These are phyloP conservation scores for Eciton burchellii DNA, from an alignment of 1,140 invertebrate genomes.

Conservation along the genomic window DNA sequence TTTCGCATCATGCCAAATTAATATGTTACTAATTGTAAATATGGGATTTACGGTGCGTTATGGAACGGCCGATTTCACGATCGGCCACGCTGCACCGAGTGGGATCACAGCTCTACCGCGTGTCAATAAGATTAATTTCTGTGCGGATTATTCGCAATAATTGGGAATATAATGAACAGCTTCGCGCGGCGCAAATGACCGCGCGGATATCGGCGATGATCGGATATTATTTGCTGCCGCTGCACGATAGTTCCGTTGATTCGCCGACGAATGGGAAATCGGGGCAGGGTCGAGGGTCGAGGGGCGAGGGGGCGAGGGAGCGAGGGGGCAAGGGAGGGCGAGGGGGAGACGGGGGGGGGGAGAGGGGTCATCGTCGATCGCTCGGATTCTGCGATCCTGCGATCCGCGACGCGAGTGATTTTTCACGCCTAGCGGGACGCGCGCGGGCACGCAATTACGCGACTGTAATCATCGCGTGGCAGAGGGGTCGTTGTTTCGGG, in stretches of 20 bases:
- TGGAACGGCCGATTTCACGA: slow-evolving; percentile 67
- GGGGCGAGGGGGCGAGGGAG: too few relatives aligned
- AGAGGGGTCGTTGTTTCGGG: too few relatives aligned
- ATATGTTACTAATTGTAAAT: slow-evolving; percentile 76
- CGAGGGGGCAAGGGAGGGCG: too few relatives aligned
- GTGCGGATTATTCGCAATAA: slow-evolving; percentile 71
- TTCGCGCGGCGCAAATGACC: slow-evolving; percentile 17
- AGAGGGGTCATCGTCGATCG: too few relatives aligned
- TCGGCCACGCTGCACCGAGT: slow-evolving; percentile 64
- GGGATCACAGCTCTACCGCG: slow-evolving; percentile 66
- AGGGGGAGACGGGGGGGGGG: too few relatives aligned
- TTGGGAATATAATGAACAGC: slow-evolving; percentile 59
- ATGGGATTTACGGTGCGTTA: slow-evolving; percentile 69
- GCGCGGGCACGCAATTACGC: not conserved
- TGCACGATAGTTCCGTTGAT: not conserved
- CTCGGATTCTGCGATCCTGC: too few relatives aligned
- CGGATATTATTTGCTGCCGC: slow-evolving; percentile 3
- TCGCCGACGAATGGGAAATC: not conserved
- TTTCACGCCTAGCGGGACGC: too few relatives aligned
- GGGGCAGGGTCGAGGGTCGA: not conserved
- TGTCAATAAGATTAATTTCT: slow-evolving; percentile 75
- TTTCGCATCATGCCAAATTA: slow-evolving; percentile 73
- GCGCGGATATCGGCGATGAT: slow-evolving; percentile 28
- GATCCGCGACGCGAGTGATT: too few relatives aligned
- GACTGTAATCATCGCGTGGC: not conserved